phyloP scores from a whole-genome alignment of 92 coral and sea anemone species.

The Porites divaricata region DNA sequence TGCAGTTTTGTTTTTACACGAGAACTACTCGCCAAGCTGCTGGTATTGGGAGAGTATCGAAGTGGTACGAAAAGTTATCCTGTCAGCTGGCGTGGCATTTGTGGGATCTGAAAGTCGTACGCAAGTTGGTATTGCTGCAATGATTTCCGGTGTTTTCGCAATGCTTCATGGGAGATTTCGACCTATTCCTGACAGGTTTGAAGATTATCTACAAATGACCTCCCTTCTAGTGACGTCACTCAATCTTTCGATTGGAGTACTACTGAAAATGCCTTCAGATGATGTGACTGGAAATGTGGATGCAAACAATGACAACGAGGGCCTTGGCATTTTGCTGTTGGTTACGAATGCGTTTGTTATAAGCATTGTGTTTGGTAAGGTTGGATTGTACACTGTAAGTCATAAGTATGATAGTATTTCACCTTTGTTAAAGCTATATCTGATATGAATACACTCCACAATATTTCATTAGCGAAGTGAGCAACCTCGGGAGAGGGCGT shows the following conservation, averaged over 20 bases:
- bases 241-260: slow-evolving; percentile 38
- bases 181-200: slow-evolving; percentile 40
- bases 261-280: slow-evolving; percentile 41
- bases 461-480: too few relatives aligned
- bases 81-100: slow-evolving; percentile 38
- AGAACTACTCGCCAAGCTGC: slow-evolving; percentile 31
- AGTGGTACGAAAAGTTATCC: slow-evolving; percentile 39
- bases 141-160: slow-evolving; percentile 14
- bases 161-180: slow-evolving; percentile 25
- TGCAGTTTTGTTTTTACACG: slow-evolving; percentile 40
- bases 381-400: too few relatives aligned
- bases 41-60: slow-evolving; percentile 52
- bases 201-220: slow-evolving; percentile 27
- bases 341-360: slow-evolving; percentile 29
- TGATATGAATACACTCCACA: too few relatives aligned
- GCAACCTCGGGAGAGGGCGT: too few relatives aligned
- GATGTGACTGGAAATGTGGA: slow-evolving; percentile 12
- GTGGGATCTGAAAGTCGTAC: slow-evolving; percentile 48
- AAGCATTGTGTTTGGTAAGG: slow-evolving; percentile 25
- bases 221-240: slow-evolving; percentile 43
- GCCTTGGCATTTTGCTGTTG: slow-evolving; percentile 26
- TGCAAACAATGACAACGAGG: neutral
- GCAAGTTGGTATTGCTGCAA: slow-evolving; percentile 38
- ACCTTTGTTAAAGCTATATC: too few relatives aligned
- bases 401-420: too few relatives aligned